Evolutionary conservation across 2,113 vertebrate genomes (phyloP), one percentile per base, ranked within the genome.

Genomic region (Otolemur garnettii): DNA sequence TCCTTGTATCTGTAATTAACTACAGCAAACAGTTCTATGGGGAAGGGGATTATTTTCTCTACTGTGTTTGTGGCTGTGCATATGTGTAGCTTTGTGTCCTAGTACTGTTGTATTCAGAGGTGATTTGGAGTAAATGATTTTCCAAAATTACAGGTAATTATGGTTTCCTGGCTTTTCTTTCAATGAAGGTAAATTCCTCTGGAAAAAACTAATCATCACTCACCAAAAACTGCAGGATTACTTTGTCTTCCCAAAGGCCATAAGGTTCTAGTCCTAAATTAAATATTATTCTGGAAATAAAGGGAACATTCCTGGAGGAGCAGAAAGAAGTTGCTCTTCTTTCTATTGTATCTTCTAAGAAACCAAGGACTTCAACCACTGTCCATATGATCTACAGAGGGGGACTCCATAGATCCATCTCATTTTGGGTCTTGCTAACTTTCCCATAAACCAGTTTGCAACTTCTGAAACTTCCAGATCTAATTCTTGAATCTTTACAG

Each of bases 231-330:
- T 53, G 50, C 38, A 66, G 59, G 22, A 93, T 53, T 79, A 6
- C 7, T 94, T 88, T 53, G 12, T 87, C 22, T 92, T 94, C 53
- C 77, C 59, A 68, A 74, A 78, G 53, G 55, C 9, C 53, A 42
- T 30, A 45, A 24, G 28, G 15, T 92, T 93, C 55, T 59, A 83
- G 30, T 62, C 33, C 57, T 87, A 53, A 87, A 50, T 45, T 90
- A 94, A 88, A 80, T 85, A 19, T n/a, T 59, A 87, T 66, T 80
- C 55, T 80, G 62, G 26, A 92, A 95, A 75, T 71, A 68, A 72
- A 90, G 24, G n/a, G 7, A 90, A 59, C 2, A 42, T 19, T 87
- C 35, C 35, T 84, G 72, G 33, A 80, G 45, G 7, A 14, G 26
- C 6, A 94, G 42, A 77, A 87, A 92, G 19, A 87, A 62, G 12